Evolutionary conservation across 2,797 vertebrate genomes (phyloP).

Genomic region (Ctenochaetus hawaiiensis): DNA sequence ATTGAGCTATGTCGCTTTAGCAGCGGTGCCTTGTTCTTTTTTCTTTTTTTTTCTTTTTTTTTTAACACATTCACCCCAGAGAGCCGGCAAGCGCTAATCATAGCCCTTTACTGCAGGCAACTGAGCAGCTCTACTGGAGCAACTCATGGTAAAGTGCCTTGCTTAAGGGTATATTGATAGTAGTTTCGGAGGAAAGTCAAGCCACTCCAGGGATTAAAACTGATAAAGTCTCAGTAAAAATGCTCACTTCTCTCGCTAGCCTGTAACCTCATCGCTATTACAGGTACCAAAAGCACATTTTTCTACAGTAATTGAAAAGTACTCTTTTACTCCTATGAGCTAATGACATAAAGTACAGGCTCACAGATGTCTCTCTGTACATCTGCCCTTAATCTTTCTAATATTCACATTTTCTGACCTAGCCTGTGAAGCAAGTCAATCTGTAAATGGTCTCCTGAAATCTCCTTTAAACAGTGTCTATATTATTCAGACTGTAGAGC

Average conservation of each 20-base stretch:
- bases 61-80: conserved; percentile 57
- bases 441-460: conserved; percentile 22
- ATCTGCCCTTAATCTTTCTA: conserved; percentile 1
- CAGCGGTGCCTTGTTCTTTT: conserved; percentile 45
- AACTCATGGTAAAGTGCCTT: conserved; percentile 59
- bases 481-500: not conserved
- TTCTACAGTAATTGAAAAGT: not conserved
- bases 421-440: conserved; percentile 19
- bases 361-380: conserved; percentile 19
- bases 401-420: conserved; percentile 19
- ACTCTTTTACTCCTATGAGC: not conserved
- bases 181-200: conserved; percentile 47
- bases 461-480: not conserved
- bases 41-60: not conserved
- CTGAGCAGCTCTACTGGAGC: conserved; percentile 66
- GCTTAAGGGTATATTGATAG: conserved; percentile 54
- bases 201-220: conserved; percentile 42
- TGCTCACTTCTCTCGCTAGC: conserved; percentile 20
- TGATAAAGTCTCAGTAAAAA: conserved; percentile 21
- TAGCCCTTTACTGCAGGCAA: conserved; percentile 62
- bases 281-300: conserved; percentile 2
- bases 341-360: not conserved
- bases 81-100: conserved; percentile 71
- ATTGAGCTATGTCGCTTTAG: conserved; percentile 46
- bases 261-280: conserved; percentile 11